These are phyloP conservation scores for Patella caerulea DNA, from an alignment of 2,888 invertebrate genomes.

Conservation along the genomic window DNA sequence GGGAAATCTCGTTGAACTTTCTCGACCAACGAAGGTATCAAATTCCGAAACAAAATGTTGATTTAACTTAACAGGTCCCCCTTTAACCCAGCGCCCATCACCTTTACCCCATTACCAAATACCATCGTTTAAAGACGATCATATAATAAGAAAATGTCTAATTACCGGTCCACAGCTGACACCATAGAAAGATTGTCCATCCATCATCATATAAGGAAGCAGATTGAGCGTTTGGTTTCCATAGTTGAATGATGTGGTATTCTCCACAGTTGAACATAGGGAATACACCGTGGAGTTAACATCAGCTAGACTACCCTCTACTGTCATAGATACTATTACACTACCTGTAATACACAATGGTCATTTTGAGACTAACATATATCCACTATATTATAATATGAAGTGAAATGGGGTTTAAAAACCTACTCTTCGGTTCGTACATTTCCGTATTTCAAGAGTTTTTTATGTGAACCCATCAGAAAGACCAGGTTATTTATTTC, in stretches of 20 bases:
- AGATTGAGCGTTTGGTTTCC: constrained; percentile 21
- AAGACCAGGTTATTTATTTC: background rate
- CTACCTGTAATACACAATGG: constrained; percentile 22
- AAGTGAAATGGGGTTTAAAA: no score
- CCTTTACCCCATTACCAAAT: no score
- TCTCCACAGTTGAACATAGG: constrained; percentile 27
- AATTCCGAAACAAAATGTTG: no score
- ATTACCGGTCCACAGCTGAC: constrained; percentile 26
- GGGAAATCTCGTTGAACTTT: no score
- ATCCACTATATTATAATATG: no score
- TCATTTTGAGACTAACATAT: no score
- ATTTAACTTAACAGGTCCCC: no score
- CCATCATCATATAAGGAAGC: constrained; percentile 24
- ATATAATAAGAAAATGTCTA: background rate
- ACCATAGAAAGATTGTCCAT: constrained; percentile 28
- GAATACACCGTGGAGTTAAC: constrained; percentile 21
- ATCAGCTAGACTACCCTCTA: constrained; percentile 23
- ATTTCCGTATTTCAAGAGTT: background rate
- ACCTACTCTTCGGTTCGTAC: background rate
- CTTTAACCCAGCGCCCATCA: no score
- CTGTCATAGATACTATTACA: constrained; percentile 24
- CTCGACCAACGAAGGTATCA: no score
- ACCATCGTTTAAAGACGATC: no score
- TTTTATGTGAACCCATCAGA: background rate
- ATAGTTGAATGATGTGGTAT: constrained; percentile 28